Evolutionary conservation across 2,888 invertebrate genomes (phyloP), one percentile per base, ranked within the genome.

Genomic region (Cephus nigrinus): DNA sequence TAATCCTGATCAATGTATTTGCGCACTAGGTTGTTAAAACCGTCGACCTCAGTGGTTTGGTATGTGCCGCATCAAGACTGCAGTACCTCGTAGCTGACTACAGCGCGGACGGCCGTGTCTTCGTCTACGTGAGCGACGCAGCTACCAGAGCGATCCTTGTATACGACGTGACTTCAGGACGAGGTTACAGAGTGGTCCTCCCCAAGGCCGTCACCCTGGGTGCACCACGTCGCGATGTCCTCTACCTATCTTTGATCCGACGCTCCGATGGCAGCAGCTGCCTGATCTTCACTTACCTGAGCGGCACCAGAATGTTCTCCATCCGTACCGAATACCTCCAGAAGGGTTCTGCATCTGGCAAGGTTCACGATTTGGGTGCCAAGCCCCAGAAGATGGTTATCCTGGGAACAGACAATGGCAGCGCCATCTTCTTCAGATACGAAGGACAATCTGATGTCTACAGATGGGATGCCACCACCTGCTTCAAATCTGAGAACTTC

Each of bases 181-280:
- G 93, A 12, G 94, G 95, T 11, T 95, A 94, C 91, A 92, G 95
- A 4, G 94, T 96, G 0, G 92, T 95, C 1, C 89, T 95, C 35
- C 95, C 95, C 0, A 92, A 93, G 84, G 93, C 93, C 0, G 92
- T 94, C 0, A 89, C 92, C 0, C 87, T 89, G 0, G 94, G 93
- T 1, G 92, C 93, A 81, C 89, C 92, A 0, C 92, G 93, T 15
- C 92, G 94, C 12, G 93, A 94, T 82, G 95, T 95, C 1, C 92
- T 96, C 1, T 96, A 96, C 87, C 92, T 96, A 30, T 93, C 94
- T 0, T 90, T 96, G 2, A 92, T 94, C 0, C 94, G 93, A 15
- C 93, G 93, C 77, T 91, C 93, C 23, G 93, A 94, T 68, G 93
- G 94, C 40, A 93, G 93, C 75, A 93, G 93, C 1, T 92, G 93